Evolutionary conservation across 2,113 vertebrate species (phyloP).

Genomic region (Numenius arquata): DNA sequence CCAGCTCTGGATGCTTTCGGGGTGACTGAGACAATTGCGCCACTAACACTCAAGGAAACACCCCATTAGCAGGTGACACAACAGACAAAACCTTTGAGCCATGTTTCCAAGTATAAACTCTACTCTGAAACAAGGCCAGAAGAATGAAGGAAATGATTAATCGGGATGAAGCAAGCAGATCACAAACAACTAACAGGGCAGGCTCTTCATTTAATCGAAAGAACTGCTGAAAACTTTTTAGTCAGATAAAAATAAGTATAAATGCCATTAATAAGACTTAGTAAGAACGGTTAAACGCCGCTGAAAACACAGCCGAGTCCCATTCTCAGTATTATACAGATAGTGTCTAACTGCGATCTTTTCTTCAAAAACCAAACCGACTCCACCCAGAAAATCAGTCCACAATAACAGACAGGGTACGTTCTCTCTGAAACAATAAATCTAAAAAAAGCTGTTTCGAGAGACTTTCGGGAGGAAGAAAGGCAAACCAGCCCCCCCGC

Average conservation of each 20-base stretch:
- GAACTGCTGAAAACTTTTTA: not conserved
- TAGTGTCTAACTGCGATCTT: too few species aligned
- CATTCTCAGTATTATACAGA: fast-evolving
- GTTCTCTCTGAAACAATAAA: fast-evolving
- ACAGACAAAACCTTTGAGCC: not conserved
- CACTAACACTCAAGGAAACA: not conserved
- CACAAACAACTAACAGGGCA: not conserved
- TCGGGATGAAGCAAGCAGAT: not conserved
- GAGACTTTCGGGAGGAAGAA: fast-evolving
- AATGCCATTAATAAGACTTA: not conserved
- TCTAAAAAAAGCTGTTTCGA: fast-evolving
- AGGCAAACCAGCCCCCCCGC: too few species aligned
- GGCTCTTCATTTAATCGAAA: too few species aligned
- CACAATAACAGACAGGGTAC: fast-evolving
- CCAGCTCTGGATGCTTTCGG: not conserved
- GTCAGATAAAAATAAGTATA: not conserved
- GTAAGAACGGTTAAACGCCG: not conserved
- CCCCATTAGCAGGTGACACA: not conserved
- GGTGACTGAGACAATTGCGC: not conserved
- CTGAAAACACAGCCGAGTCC: not conserved
- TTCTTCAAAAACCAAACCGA: not conserved
- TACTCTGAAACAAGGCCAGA: not conserved
- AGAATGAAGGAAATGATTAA: constrained; percentile 54
- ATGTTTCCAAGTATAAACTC: not conserved
- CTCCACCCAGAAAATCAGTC: not conserved